A percentile compares a stretch with the other conserved stretches of the same genome.
These are phyloP conservation scores for Galerucella calmariensis DNA, from an alignment of 2,888 invertebrate genomes.

Conservation along the genomic window DNA sequence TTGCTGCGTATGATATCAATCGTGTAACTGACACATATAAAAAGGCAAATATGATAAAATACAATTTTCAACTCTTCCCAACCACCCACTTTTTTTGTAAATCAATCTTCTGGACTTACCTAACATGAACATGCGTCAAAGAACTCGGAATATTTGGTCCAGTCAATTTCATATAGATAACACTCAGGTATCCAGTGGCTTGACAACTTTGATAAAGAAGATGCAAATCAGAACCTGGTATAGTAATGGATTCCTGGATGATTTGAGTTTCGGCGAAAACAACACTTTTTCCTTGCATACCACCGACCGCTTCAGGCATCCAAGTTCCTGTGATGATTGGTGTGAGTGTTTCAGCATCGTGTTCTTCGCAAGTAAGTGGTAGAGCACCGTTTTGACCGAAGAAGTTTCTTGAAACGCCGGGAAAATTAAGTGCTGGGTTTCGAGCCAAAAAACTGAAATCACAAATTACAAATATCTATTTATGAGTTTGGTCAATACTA, in stretches of 20 bases:
- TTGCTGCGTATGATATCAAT: no score
- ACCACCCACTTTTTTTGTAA: no score
- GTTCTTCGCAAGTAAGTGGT: constrained; percentile 81
- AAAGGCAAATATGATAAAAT: no score
- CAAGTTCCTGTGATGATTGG: constrained; percentile 91
- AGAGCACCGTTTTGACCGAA: constrained; percentile 67
- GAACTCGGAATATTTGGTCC: constrained; percentile 82
- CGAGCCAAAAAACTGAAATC: constrained; percentile 56
- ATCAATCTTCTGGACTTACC: constrained; percentile 55
- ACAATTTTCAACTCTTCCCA: no score
- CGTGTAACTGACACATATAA: no score
- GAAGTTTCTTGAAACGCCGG: constrained; percentile 68
- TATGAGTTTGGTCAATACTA: neutral
- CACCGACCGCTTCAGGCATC: constrained; percentile 90
- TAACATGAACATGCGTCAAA: constrained; percentile 89
- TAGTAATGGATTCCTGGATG: constrained; percentile 94
- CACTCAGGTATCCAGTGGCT: constrained; percentile 93
- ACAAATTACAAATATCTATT: no score
- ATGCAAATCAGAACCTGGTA: constrained; percentile 93
- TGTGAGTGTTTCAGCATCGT: constrained; percentile 85
- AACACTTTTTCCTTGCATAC: constrained; percentile 82
- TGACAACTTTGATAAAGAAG: constrained; percentile 96
- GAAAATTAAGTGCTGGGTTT: constrained; percentile 67
- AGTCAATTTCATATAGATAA: constrained; percentile 90
- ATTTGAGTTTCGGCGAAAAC: constrained; percentile 95